Conservation (phyloP, 2,113 vertebrate species). For the Semnornis frantzii region DNA sequence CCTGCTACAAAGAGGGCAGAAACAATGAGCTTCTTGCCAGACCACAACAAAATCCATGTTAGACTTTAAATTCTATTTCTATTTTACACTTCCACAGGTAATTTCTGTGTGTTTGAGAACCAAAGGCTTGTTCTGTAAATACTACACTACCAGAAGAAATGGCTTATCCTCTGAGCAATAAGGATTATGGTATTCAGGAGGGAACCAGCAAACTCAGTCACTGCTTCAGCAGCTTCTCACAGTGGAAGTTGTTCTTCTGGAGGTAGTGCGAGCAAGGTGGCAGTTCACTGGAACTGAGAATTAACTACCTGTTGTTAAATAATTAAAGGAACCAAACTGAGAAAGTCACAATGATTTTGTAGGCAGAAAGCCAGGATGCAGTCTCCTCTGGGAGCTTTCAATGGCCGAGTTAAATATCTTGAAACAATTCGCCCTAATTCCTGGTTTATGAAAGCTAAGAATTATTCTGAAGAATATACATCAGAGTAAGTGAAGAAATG, state of each 20-base stretch:
- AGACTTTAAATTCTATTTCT: background rate
- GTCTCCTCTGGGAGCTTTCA: background rate
- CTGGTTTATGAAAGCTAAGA: conserved; percentile 20
- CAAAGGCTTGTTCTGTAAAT: background rate
- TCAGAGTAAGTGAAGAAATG: background rate
- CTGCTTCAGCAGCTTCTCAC: background rate
- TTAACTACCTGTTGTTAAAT: background rate
- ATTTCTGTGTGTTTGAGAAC: background rate
- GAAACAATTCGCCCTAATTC: conserved; percentile 17
- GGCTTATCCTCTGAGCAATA: background rate
- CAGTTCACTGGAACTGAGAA: background rate
- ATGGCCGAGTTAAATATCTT: conserved; percentile 13
- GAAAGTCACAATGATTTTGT: background rate
- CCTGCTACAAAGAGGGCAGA: background rate
- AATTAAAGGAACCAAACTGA: background rate
- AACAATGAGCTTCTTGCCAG: background rate
- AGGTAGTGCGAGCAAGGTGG: background rate
- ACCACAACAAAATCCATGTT: background rate
- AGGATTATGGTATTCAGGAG: background rate
- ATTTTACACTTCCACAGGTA: background rate
- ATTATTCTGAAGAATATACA: conserved; percentile 28
- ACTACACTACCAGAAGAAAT: background rate
- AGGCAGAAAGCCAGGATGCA: background rate
- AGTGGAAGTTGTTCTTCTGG: background rate
- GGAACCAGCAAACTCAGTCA: background rate